Conservation (phyloP, 2,888 invertebrate genomes). For the Elgonia sp. region DNA sequence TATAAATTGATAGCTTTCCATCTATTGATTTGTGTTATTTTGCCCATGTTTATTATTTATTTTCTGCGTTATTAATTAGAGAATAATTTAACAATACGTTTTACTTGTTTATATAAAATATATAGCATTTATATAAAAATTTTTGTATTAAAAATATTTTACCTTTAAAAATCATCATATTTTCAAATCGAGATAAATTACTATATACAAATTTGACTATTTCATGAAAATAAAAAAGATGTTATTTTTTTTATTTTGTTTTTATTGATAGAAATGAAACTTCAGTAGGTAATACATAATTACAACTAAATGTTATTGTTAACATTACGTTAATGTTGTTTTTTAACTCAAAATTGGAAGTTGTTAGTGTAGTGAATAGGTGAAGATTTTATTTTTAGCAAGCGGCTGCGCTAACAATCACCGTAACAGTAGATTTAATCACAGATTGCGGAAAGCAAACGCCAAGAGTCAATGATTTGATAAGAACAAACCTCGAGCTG, state of each 20-base stretch:
- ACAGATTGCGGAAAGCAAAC: conserved; percentile 43
- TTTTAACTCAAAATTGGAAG: conserved; percentile 36
- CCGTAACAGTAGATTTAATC: conserved; percentile 49
- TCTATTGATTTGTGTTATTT: no score
- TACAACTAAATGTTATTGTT: conserved; percentile 3
- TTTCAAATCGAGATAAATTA: no score
- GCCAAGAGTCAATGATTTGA: conserved; percentile 14
- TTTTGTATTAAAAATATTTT: no score
- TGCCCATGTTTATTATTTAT: no score
- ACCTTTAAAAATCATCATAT: no score
- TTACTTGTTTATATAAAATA: no score
- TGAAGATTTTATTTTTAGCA: conserved; percentile 60
- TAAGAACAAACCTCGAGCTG: conserved; percentile 79
- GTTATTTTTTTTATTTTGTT: neutral
- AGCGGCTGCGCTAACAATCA: conserved; percentile 38
- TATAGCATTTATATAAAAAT: no score
- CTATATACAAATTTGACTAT: no score
- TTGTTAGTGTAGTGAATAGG: conserved; percentile 28
- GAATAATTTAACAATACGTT: no score
- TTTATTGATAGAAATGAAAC: neutral
- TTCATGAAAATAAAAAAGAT: no score
- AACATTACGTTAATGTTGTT: conserved; percentile 10
- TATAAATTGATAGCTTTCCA: no score
- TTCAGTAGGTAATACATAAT: conserved; percentile 2
- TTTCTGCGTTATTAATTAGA: no score